phyloP scores from a whole-genome alignment of 2,797 vertebrate genomes.

The Schizothorax lantsangensis region DNA sequence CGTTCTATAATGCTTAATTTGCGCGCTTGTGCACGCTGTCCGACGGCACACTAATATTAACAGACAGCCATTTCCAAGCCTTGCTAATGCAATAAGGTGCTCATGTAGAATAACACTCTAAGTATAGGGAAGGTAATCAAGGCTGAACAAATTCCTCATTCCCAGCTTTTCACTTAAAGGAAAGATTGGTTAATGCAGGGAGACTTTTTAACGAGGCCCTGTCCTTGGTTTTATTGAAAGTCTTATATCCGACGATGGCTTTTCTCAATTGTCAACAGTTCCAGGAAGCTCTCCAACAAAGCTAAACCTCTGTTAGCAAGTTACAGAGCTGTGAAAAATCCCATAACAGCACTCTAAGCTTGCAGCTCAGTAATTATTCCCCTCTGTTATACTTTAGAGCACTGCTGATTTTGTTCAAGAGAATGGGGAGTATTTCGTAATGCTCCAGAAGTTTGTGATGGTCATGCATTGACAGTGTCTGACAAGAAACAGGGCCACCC shows the following conservation, averaged over 20 bases:
- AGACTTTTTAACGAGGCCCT: slow-evolving; percentile 30
- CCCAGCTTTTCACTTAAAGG: slow-evolving; percentile 42
- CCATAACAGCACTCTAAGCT: slow-evolving; percentile 49
- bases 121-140: slow-evolving; percentile 40
- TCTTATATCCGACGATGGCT: slow-evolving; percentile 15
- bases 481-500: slow-evolving; percentile 72
- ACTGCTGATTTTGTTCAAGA: slow-evolving; percentile 24
- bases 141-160: slow-evolving; percentile 46
- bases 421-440: slow-evolving; percentile 64
- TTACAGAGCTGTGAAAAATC: slow-evolving; percentile 51
- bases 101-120: slow-evolving; percentile 42
- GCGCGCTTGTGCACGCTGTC: slow-evolving; percentile 29
- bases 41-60: slow-evolving; percentile 49
- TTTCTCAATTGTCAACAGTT: slow-evolving; percentile 35
- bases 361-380: slow-evolving; percentile 50
- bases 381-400: slow-evolving; percentile 44
- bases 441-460: slow-evolving; percentile 70
- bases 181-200: slow-evolving; percentile 38
- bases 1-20: slow-evolving; percentile 53
- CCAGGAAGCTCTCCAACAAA: slow-evolving; percentile 46
- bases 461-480: slow-evolving; percentile 78
- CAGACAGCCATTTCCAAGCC: slow-evolving; percentile 54
- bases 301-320: slow-evolving; percentile 53
- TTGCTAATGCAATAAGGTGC: slow-evolving; percentile 56
- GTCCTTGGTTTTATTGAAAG: slow-evolving; percentile 21